Percentiles rank a stretch among this genome's conserved stretches.
phyloP scores from a whole-genome alignment of 2,888 invertebrate species.

The Scaptomyza tumidula region DNA sequence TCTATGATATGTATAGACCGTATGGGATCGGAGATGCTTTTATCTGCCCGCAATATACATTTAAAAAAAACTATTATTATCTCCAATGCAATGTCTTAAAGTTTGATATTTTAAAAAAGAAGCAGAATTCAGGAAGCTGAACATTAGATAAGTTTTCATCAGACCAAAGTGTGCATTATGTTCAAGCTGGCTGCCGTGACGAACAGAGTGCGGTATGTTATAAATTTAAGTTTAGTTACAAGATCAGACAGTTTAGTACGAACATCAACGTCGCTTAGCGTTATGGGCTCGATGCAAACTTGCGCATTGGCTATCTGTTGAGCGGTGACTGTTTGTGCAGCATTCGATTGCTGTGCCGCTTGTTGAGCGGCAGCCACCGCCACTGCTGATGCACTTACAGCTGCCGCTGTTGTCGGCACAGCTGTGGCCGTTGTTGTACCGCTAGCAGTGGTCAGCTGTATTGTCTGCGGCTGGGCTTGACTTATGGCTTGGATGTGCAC shows the following conservation, averaged over 20 bases:
- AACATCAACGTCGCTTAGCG: conserved; percentile 90
- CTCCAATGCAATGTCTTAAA: too few relatives aligned
- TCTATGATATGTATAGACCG: too few relatives aligned
- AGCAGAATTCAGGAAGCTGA: not conserved
- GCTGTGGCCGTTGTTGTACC: conserved; percentile 74
- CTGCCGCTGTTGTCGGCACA: conserved; percentile 64
- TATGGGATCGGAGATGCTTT: too few relatives aligned
- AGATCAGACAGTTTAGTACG: conserved; percentile 84
- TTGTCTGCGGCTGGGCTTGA: conserved; percentile 64
- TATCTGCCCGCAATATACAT: too few relatives aligned
- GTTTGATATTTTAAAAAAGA: too few relatives aligned
- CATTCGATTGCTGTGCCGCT: conserved; percentile 53
- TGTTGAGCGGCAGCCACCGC: conserved; percentile 47
- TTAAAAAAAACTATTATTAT: too few relatives aligned
- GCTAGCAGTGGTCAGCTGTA: conserved; percentile 67
- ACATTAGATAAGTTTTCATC: not conserved
- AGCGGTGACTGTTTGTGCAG: conserved; percentile 71
- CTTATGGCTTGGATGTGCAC: conserved; percentile 65
- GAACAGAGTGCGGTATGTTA: not conserved
- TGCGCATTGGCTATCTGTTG: conserved; percentile 86
- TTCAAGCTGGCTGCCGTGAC: not conserved
- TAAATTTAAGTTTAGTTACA: conserved; percentile 60
- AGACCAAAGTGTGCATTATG: conserved; percentile 15
- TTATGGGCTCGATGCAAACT: conserved; percentile 92
- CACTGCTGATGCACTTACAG: conserved; percentile 67